Base-by-base conservation (phyloP, 2,888 invertebrate genomes). In the Xylocampa areola region DNA sequence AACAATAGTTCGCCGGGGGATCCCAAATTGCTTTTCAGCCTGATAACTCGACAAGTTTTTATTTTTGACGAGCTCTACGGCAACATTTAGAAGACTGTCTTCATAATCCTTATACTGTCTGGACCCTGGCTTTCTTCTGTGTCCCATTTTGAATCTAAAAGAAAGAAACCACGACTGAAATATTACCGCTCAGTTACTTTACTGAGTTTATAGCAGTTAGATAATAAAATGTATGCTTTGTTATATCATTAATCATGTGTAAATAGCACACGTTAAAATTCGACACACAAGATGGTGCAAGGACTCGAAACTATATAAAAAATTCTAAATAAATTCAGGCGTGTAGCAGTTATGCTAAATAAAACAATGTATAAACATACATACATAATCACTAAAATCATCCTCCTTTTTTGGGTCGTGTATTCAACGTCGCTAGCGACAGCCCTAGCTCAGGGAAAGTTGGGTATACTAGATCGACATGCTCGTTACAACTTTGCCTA, bases 1-100 rank as follows among this genome's bases (percentile, higher is more conserved):
- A 29, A 13, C 6, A 25, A 49, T 49, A 5, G 49, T 49, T 19
- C 39, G 39, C 32, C 49, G 27, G 13, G 49, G 49, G n/a, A 40
- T 50, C 27, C 50, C 32, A 21, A 49, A 49, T 39, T 32, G 19
- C 29, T 41, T 50, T 50, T 39, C 37, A 6, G 48, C 39, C 13
- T 25, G 16, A 13, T 35, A 30, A 30, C 30, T 30, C 6, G 32
- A 14, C 8, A 48, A 35, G 2, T 21, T 37, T 32, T 50, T 41
- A 39, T 40, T 32, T 45, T 25, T 48, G 27, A 39, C 32, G 7
- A 27, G 29, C 17, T 48, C 44, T 13, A 35, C 44, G 10, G 44
- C 44, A 10, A 45, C 14, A 23, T 35, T 11, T 13, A 35, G 32
- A 19, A 44, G 19, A 30, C 21, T 21, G 10, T 44, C 44, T 33